These are phyloP conservation scores for Smittia aterrima DNA, from an alignment of 2,888 invertebrate species.

Conservation along the genomic window DNA sequence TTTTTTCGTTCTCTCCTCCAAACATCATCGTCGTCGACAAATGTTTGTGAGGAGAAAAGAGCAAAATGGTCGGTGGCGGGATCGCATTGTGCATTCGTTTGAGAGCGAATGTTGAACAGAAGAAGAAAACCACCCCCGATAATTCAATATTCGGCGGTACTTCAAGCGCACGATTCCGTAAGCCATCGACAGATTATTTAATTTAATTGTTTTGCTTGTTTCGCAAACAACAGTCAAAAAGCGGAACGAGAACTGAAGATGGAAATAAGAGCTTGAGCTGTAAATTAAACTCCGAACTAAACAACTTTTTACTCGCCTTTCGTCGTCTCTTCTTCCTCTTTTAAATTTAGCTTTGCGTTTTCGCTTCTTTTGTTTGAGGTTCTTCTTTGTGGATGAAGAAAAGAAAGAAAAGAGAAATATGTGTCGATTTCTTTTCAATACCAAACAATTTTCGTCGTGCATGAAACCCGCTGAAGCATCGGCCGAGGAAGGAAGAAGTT, in stretches of 20 bases:
- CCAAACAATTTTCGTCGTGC: conserved; percentile 7
- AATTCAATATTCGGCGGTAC: neutral
- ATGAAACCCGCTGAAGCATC: neutral
- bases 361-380: conserved; percentile 17
- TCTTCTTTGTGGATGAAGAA: conserved; percentile 7
- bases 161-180: neutral
- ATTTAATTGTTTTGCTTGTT: neutral
- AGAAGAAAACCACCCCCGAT: neutral
- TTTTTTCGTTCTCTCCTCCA: neutral
- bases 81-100: neutral
- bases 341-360: neutral
- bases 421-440: conserved; percentile 29
- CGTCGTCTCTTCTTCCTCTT: neutral
- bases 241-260: neutral
- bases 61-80: conserved; percentile 7
- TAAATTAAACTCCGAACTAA: conserved; percentile 27
- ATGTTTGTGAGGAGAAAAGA: neutral
- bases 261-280: conserved; percentile 1
- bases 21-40: too few species aligned
- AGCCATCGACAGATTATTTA: neutral
- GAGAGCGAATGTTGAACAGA: neutral
- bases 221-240: neutral
- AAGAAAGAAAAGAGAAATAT: neutral
- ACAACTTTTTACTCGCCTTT: conserved; percentile 8
- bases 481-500: conserved; percentile 3